phyloP scores from a whole-genome alignment of 2,888 invertebrate genomes.

The Lycocerus yunnanus region DNA sequence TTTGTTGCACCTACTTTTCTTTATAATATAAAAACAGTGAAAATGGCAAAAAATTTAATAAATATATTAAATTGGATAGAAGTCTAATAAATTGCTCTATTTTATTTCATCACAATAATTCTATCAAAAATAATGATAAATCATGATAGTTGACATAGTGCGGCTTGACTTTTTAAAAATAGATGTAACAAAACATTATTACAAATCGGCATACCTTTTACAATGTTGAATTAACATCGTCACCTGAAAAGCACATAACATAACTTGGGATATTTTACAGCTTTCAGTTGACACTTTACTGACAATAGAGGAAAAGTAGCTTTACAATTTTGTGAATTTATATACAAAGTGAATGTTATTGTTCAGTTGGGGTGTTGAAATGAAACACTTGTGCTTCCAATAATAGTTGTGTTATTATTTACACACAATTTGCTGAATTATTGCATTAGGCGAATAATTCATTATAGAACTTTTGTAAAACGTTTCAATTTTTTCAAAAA shows the following conservation, averaged over 20 bases:
- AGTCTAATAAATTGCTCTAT: background rate
- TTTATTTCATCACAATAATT: background rate
- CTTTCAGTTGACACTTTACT: constrained; percentile 26
- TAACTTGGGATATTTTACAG: constrained; percentile 25
- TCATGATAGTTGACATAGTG: constrained; percentile 11
- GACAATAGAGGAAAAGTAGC: constrained; percentile 26
- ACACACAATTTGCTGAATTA: constrained; percentile 24
- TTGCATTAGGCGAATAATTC: background rate
- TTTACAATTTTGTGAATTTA: constrained; percentile 24
- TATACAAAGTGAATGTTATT: constrained; percentile 22
- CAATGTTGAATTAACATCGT: constrained; percentile 17
- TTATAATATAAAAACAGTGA: no score
- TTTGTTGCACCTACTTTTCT: no score
- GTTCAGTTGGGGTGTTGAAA: constrained; percentile 24
- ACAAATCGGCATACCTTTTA: constrained; percentile 18
- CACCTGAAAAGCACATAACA: constrained; percentile 20
- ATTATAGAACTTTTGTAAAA: background rate
- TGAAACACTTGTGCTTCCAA: constrained; percentile 25
- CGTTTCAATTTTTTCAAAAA: background rate
- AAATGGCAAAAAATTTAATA: no score
- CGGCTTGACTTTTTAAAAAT: constrained; percentile 14
- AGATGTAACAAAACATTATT: constrained; percentile 12
- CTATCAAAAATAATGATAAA: constrained; percentile 8
- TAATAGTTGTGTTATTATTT: constrained; percentile 21
- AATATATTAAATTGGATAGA: no score